Base-by-base conservation (phyloP, 1,140 invertebrate species). In the Chironomus striatipennis region DNA sequence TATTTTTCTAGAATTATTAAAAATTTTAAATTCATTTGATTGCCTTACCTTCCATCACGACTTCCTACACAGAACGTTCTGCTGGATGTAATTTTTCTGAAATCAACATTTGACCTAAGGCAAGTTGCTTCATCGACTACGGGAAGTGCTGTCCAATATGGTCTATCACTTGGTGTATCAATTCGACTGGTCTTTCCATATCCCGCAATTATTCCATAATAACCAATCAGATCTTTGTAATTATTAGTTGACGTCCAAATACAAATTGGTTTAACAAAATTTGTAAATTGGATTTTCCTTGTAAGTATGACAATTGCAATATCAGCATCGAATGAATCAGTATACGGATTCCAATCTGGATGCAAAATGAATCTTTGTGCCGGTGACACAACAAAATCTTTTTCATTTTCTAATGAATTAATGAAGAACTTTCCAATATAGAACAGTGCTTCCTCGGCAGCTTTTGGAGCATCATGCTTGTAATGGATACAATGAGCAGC, bases 371-470 rank as follows among this genome's bases (percentile, higher is more conserved):
- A 83, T 7, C 79, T 77, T 21, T 76, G 76, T 0, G 85, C 80
- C 8, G 84, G 80, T 0, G 78, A 79, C 12, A 81, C 80, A 20
- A 84, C 74, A 82, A 82, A 85, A 18, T 83, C 77, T 5, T 77
- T 77, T 20, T 70, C 65, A 18, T 18, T 9, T 70, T 9, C n/a
- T 1, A 18, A 10, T 20, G 65, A 70, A 7, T 20, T 18, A 0
- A 86, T 76, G 72, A 81, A 80, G 74, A 83, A 81, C 47, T 83
- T 79, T 17, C 85, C 85, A 17, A 87, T 74, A 20, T 83, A 84
- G 0, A 85, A 81, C 0, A 83, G 24, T 43, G 86, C 77, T 74
- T 83, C 80, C 65, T 81, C 80, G 18, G 18, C 17, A 10, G 8
- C 0, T 20, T 10, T 18, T 74, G 78, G 76, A n/a, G 15, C n/a